Base-by-base conservation (phyloP, 2,113 vertebrate species). In the Conger conger region DNA sequence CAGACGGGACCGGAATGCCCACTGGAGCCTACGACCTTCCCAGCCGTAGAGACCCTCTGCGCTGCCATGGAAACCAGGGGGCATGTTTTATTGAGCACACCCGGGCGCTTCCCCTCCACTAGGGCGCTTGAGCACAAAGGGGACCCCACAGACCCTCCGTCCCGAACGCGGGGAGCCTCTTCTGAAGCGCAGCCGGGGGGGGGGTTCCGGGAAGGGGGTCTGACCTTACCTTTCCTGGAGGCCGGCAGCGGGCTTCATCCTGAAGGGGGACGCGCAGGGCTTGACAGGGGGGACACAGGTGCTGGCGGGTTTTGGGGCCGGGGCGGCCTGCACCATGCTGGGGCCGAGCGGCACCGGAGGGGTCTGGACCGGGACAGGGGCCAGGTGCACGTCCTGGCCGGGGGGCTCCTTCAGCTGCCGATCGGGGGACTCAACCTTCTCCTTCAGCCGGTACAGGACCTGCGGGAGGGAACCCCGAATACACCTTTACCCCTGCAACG, bases 371-470 rank as follows among this genome's bases (percentile, higher is more conserved):
- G 90, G 83, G 23, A 96, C 86, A 0, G 95, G 91, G 0, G 95
- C 96, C 50, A 97, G 95, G 90, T 95, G 95, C 85, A 96, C 94
- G 88, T 96, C 96, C 79, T 95, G 96, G 73, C 93, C 93, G 8
- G 76, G 90, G 54, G 96, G 96, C 84, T 96, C 94, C 91, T 99
- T 99, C 38, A 96, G 92, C 89, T 96, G 96, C 92, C 93, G 94
- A 88, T 97, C 91, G 84, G 96, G 96, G 89, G 96, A 93, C 85
- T 97, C 96, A 84, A 96, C 94, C 86, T 97, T 98, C 92, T 98
- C 97, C 89, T 97, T 99, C 76, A 97, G 93, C 90, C 97, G 95
- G 90, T 96, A 98, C 82, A 99, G 93, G 93, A 99, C 96, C 98
- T 99, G 90, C 30, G 88, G 68, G 3, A 23, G 0, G 57, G 57